Percentiles rank a stretch among this genome's conserved stretches.
phyloP scores from a whole-genome alignment of 1,140 invertebrate species.

The Bombus polaris region DNA sequence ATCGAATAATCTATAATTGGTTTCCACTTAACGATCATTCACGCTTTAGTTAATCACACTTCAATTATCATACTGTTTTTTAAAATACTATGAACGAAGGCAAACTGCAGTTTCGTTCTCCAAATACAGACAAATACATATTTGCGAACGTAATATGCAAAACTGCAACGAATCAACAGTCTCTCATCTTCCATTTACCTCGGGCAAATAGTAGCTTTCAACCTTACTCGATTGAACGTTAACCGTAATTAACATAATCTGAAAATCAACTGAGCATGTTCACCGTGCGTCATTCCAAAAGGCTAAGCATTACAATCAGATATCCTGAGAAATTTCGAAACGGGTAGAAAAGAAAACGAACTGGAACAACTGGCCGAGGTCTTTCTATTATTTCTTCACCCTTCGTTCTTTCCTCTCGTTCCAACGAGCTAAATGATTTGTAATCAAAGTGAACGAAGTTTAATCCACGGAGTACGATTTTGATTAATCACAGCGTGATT shows the following conservation, averaged over 20 bases:
- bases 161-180: background rate
- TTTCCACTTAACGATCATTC: no score
- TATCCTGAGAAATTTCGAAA: slow-evolving; percentile 9
- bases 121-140: background rate
- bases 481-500: no score
- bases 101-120: no score
- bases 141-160: background rate
- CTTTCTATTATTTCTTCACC: background rate
- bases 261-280: background rate
- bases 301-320: background rate
- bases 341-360: background rate
- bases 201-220: background rate
- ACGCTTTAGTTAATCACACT: no score
- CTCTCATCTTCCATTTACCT: background rate
- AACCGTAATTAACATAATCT: background rate
- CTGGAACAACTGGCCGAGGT: background rate
- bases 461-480: background rate
- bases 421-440: no score
- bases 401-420: no score
- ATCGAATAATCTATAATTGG: no score
- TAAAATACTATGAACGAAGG: no score
- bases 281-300: background rate
- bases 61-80: no score
- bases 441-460: background rate
- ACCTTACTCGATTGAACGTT: background rate